Conservation (phyloP, 2,797 vertebrate species). For the Crypturellus tataupa region DNA sequence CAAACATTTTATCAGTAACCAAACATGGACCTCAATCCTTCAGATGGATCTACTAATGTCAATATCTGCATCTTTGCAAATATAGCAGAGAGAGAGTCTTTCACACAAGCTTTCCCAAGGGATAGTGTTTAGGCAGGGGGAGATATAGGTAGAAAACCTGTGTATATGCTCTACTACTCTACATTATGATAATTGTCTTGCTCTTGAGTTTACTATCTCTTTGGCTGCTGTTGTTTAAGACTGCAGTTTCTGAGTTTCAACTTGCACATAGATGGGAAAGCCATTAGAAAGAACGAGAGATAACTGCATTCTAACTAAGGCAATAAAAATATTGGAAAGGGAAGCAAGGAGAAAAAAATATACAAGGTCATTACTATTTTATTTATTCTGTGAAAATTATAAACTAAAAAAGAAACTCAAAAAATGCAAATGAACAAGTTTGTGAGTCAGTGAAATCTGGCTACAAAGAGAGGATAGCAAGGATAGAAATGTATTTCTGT, state of each 20-base stretch:
- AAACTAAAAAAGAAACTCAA: no score
- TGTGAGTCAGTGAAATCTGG: neutral
- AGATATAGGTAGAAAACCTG: neutral
- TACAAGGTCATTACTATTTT: neutral
- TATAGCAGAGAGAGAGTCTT: neutral
- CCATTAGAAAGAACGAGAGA: neutral
- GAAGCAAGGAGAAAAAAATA: no score
- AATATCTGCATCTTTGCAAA: neutral
- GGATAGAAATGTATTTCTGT: no score
- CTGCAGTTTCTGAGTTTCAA: neutral
- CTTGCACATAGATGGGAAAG: neutral
- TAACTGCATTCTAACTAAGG: neutral
- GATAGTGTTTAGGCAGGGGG: accelerated
- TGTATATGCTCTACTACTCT: neutral
- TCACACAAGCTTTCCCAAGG: neutral
- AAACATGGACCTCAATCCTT: neutral
- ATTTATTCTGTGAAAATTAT: neutral
- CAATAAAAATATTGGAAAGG: no score
- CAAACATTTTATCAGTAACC: neutral
- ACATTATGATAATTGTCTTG: neutral
- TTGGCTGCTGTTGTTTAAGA: neutral
- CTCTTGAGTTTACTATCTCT: neutral
- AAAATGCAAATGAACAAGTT: neutral
- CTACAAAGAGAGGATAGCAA: neutral
- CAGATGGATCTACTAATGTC: neutral